Evolutionary conservation across 2,888 invertebrate genomes (phyloP).

Genomic region (Chalcis sispes): DNA sequence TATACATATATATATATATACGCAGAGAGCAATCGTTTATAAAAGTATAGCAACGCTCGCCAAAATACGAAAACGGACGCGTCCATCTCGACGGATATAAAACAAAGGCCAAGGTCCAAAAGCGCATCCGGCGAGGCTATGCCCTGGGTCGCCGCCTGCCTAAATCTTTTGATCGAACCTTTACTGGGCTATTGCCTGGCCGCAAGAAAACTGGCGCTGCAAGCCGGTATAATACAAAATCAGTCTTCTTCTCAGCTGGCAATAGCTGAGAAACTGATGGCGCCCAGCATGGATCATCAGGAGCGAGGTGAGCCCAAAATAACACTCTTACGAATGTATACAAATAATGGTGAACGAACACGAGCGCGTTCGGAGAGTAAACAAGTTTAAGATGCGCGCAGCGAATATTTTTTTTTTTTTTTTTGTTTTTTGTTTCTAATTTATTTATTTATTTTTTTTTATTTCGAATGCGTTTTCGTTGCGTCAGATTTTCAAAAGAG

Average conservation of each 20-base stretch:
- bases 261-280: constrained; percentile 78
- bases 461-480: no score
- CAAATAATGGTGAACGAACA: no score
- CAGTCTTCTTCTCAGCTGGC: constrained; percentile 48
- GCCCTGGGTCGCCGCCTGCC: constrained; percentile 73
- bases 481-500: no score
- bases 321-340: no score
- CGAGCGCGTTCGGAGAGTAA: no score
- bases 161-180: constrained; percentile 69
- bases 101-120: no score
- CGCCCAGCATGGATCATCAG: constrained; percentile 77
- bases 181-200: constrained; percentile 70
- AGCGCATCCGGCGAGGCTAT: no score
- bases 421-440: background rate
- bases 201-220: constrained; percentile 68
- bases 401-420: no score
- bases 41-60: background rate
- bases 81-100: background rate
- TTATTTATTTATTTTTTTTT: no score
- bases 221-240: constrained; percentile 67
- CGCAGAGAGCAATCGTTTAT: background rate
- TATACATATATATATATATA: background rate
- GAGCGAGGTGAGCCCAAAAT: constrained; percentile 39
- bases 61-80: constrained; percentile 18
- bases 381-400: no score